Conservation (phyloP, 2,888 invertebrate genomes). For the Noctua fimbriata region DNA sequence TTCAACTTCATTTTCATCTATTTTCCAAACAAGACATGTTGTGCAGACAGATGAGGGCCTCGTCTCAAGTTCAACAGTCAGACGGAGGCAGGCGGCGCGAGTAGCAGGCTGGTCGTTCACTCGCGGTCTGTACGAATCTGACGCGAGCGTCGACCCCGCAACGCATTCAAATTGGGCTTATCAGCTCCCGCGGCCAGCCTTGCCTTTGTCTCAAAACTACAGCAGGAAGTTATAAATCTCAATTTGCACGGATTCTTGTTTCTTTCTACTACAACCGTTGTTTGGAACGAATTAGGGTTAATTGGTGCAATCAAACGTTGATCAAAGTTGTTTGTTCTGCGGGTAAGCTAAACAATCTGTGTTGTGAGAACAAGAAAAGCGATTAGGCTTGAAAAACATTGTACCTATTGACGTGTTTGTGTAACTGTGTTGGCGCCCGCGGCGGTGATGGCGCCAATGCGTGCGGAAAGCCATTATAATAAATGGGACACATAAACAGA, state of each 20-base stretch:
- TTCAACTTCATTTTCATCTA: neutral
- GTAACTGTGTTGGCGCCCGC: slow-evolving; percentile 23
- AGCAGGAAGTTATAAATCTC: slow-evolving; percentile 65
- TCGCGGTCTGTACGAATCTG: slow-evolving; percentile 46
- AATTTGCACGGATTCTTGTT: slow-evolving; percentile 64
- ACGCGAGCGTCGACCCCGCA: slow-evolving; percentile 66
- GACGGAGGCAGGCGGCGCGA: slow-evolving; percentile 31
- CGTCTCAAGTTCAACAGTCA: slow-evolving; percentile 59
- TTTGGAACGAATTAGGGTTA: slow-evolving; percentile 66
- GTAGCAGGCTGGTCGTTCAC: slow-evolving; percentile 58
- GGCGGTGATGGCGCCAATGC: slow-evolving; percentile 40
- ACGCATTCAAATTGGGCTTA: slow-evolving; percentile 60
- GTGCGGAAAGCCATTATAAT: slow-evolving; percentile 56
- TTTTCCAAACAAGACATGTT: neutral
- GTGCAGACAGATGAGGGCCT: slow-evolving; percentile 16
- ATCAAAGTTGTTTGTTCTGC: slow-evolving; percentile 58
- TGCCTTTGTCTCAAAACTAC: slow-evolving; percentile 60
- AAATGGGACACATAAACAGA: slow-evolving; percentile 71
- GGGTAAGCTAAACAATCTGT: slow-evolving; percentile 45
- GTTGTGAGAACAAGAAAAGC: slow-evolving; percentile 51
- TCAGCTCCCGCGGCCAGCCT: slow-evolving; percentile 47
- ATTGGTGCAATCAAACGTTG: slow-evolving; percentile 66
- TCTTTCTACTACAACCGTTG: slow-evolving; percentile 54
- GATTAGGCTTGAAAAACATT: slow-evolving; percentile 41
- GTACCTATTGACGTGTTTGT: slow-evolving; percentile 52